These are phyloP conservation scores for Pseudomyrmex gracilis DNA, from an alignment of 1,140 invertebrate species.

Conservation along the genomic window DNA sequence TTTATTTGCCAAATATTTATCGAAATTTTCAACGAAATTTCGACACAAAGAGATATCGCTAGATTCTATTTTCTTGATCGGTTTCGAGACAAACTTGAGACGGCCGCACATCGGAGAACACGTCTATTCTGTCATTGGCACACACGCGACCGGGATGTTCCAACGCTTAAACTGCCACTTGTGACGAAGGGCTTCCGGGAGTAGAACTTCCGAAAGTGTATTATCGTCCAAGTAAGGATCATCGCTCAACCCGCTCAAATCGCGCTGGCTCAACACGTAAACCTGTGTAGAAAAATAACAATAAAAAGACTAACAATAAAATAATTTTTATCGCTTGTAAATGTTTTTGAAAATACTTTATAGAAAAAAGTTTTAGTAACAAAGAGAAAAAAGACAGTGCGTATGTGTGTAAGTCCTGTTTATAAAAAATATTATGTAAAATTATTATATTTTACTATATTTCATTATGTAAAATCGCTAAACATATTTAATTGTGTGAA, in stretches of 20 bases:
- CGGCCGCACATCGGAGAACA: neutral
- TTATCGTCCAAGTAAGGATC: slow-evolving; percentile 33
- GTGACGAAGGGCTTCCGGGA: slow-evolving; percentile 71
- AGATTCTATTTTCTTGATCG: neutral
- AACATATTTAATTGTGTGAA: too few species aligned
- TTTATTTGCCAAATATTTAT: neutral
- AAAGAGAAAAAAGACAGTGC: neutral
- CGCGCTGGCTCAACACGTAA: slow-evolving; percentile 70
- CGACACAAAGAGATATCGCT: neutral
- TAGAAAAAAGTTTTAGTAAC: too few species aligned
- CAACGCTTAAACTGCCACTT: slow-evolving; percentile 76
- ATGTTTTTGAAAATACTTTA: neutral
- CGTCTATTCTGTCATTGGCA: slow-evolving; percentile 50
- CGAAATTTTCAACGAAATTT: neutral
- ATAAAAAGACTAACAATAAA: neutral
- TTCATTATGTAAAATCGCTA: too few species aligned
- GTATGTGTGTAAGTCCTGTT: neutral
- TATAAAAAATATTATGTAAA: too few species aligned
- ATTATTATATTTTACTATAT: too few species aligned
- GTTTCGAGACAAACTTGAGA: neutral
- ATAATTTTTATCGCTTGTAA: slow-evolving; percentile 17
- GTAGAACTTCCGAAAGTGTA: slow-evolving; percentile 58
- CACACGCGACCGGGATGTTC: slow-evolving; percentile 72
- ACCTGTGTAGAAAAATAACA: slow-evolving; percentile 58
- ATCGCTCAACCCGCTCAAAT: slow-evolving; percentile 44